Conservation (phyloP, 2,113 vertebrate species). For the Hiodon tergisus region DNA sequence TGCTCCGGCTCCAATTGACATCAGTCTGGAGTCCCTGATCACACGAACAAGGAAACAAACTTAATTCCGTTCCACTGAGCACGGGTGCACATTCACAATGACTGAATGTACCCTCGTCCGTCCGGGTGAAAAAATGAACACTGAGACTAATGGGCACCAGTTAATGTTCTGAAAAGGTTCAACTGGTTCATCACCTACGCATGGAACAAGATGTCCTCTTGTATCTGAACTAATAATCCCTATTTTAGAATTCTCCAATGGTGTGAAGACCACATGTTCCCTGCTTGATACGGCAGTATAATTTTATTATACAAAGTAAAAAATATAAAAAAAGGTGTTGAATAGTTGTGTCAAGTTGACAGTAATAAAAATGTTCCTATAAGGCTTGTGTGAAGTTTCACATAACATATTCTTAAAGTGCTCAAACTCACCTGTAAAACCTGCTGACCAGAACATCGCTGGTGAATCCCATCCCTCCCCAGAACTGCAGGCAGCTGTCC, state of each 20-base stretch:
- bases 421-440: constrained; percentile 70
- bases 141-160: neutral
- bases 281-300: too few species aligned
- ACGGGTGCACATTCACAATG: neutral
- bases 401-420: too few species aligned
- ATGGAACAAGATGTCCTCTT: constrained; percentile 3
- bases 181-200: neutral
- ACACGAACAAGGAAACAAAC: constrained; percentile 15
- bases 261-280: neutral
- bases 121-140: neutral
- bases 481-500: constrained; percentile 81
- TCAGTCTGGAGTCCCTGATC: constrained; percentile 65
- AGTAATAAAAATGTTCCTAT: too few species aligned
- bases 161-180: neutral
- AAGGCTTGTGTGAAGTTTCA: too few species aligned
- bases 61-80: neutral
- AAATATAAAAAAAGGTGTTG: too few species aligned
- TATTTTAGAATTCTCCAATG: neutral
- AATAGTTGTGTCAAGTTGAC: too few species aligned
- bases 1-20: constrained; percentile 67
- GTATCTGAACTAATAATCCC: neutral
- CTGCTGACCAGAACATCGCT: constrained; percentile 77
- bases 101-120: neutral
- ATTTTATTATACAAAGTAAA: too few species aligned
- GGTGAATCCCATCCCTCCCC: constrained; percentile 87